Percentiles rank a stretch among this genome's conserved stretches.
phyloP scores from a whole-genome alignment of 2,888 invertebrate genomes.

The Hermodice carunculata region DNA sequence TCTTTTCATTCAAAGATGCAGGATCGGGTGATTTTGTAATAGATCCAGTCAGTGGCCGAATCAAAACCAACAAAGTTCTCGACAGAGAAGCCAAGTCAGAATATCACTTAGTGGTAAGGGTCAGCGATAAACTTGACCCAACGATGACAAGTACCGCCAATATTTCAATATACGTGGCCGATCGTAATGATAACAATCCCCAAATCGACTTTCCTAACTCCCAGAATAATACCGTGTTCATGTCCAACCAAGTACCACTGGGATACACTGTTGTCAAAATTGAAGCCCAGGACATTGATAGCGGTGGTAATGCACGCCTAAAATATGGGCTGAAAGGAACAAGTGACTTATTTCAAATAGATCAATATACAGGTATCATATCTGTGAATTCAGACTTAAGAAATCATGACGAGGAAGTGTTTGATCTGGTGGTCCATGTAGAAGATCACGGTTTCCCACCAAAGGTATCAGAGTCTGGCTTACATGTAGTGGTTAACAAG shows the following conservation, averaged over 20 bases:
- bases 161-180: slow-evolving; percentile 35
- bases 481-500: slow-evolving; percentile 18
- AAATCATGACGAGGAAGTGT: slow-evolving; percentile 12
- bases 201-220: slow-evolving; percentile 29
- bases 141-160: slow-evolving; percentile 32
- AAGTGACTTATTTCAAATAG: too few relatives aligned
- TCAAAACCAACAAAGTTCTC: slow-evolving; percentile 4
- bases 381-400: slow-evolving; percentile 18
- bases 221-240: slow-evolving; percentile 30
- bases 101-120: slow-evolving; percentile 17
- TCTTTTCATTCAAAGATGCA: slow-evolving; percentile 6
- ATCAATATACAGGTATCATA: slow-evolving; percentile 20
- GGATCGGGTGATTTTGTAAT: slow-evolving; percentile 3
- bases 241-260: slow-evolving; percentile 15
- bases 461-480: neutral
- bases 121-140: slow-evolving; percentile 14
- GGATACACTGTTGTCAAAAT: slow-evolving; percentile 16
- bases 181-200: slow-evolving; percentile 41
- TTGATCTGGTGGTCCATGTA: slow-evolving; percentile 21
- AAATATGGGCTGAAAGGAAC: slow-evolving; percentile 11
- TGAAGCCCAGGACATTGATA: slow-evolving; percentile 16
- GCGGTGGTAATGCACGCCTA: slow-evolving; percentile 29
- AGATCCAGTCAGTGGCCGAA: slow-evolving; percentile 9
- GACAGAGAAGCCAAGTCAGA: slow-evolving; percentile 18
- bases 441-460: slow-evolving; percentile 15